Conservation (phyloP, 1,140 invertebrate species). For the Ylistrum balloti region DNA sequence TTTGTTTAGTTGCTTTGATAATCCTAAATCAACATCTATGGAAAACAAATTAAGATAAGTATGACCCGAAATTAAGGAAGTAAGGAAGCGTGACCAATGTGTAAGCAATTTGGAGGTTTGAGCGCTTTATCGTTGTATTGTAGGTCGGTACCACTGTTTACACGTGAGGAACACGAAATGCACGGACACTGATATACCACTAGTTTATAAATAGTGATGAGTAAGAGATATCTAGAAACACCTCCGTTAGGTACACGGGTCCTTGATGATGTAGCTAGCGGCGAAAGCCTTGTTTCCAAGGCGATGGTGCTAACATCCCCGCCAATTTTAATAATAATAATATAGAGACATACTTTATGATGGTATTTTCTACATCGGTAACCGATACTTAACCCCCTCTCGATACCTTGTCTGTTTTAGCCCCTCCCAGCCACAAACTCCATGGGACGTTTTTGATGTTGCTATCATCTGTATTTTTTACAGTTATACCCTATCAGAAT, state of each 20-base stretch:
- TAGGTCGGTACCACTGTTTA: neutral
- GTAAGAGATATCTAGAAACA: slow-evolving; percentile 6
- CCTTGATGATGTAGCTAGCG: neutral
- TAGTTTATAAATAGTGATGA: slow-evolving; percentile 15
- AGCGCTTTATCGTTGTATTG: neutral
- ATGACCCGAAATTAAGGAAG: slow-evolving; percentile 31
- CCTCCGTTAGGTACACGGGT: neutral
- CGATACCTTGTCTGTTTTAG: neutral
- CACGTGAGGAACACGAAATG: neutral
- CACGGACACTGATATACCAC: neutral
- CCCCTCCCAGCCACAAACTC: slow-evolving; percentile 11
- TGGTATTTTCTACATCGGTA: neutral
- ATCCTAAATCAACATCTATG: slow-evolving; percentile 13
- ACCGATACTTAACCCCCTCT: neutral
- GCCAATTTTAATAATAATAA: neutral
- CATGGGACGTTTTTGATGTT: slow-evolving; percentile 21
- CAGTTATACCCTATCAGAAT: neutral
- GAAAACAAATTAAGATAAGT: slow-evolving; percentile 22
- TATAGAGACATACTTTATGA: neutral
- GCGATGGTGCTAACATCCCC: neutral
- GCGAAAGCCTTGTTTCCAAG: neutral
- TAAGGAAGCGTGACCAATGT: neutral
- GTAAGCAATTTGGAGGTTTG: neutral
- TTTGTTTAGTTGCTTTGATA: neutral
- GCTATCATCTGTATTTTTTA: neutral